Evolutionary conservation across 2,888 invertebrate genomes (phyloP).

Genomic region (Torymus auratus): DNA sequence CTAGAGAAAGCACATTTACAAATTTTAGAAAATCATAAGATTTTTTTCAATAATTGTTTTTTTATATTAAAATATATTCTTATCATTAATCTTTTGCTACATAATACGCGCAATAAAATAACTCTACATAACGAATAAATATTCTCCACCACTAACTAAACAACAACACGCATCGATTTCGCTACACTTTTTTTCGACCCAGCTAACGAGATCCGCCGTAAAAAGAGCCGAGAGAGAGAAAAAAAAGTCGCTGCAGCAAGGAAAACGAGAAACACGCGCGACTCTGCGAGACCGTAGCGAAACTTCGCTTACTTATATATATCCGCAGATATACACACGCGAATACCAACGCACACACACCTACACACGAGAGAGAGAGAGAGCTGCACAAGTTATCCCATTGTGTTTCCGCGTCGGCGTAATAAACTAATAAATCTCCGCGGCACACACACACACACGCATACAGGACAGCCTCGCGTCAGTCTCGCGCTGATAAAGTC

Average conservation of each 20-base stretch:
- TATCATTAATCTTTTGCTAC: no score
- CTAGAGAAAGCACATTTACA: no score
- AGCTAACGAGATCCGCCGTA: background rate
- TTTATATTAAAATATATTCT: no score
- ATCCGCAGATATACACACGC: background rate
- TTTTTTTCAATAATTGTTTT: no score
- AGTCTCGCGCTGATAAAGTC: slow-evolving; percentile 37
- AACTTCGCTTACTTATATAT: slow-evolving; percentile 1
- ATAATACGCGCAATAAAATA: no score
- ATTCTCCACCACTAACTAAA: background rate
- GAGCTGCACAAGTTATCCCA: slow-evolving; percentile 38
- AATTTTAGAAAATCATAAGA: no score
- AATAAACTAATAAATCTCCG: slow-evolving; percentile 51
- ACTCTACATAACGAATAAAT: no score
- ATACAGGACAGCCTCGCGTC: slow-evolving; percentile 26
- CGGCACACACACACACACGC: background rate
- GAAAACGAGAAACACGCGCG: background rate
- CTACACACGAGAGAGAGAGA: background rate
- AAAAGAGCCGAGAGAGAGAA: background rate
- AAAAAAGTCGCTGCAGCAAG: background rate
- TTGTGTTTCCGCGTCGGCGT: slow-evolving; percentile 43
- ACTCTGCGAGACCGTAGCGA: background rate
- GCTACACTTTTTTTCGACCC: background rate
- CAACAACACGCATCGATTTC: background rate
- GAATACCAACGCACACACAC: background rate